Evolutionary conservation across 2,888 invertebrate species (phyloP).

Genomic region (Epirrhoe tristata): DNA sequence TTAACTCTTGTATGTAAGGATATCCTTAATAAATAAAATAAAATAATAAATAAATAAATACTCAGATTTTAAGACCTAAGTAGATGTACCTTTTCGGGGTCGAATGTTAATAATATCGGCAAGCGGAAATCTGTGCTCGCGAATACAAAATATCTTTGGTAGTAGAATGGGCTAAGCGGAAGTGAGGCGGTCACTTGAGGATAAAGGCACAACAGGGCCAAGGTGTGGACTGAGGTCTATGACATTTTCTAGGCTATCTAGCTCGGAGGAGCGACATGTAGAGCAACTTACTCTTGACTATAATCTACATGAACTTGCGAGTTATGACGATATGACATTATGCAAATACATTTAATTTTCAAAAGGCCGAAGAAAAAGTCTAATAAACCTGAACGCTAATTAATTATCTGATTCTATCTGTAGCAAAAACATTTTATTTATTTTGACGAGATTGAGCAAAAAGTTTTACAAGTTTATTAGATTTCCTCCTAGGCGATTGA

Average conservation of each 20-base stretch:
- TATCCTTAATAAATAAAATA: neutral
- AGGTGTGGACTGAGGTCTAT: slow-evolving; percentile 46
- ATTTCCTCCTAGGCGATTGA: too few relatives aligned
- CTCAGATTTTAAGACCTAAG: slow-evolving; percentile 20
- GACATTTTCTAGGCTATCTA: slow-evolving; percentile 33
- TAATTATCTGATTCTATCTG: too few relatives aligned
- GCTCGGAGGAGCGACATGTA: neutral
- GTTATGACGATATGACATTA: too few relatives aligned
- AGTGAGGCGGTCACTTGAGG: slow-evolving; percentile 60
- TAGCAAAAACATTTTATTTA: neutral
- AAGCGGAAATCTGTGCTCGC: slow-evolving; percentile 76
- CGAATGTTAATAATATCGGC: slow-evolving; percentile 80
- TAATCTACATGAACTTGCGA: neutral
- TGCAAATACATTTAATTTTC: neutral
- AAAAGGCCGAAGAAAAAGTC: too few relatives aligned
- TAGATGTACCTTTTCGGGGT: slow-evolving; percentile 67
- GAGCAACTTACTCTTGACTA: neutral
- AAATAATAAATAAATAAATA: neutral
- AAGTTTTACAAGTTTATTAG: neutral
- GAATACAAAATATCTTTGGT: slow-evolving; percentile 74
- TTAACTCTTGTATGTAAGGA: too few relatives aligned
- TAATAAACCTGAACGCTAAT: too few relatives aligned
- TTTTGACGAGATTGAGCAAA: slow-evolving; percentile 6
- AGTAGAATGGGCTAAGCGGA: slow-evolving; percentile 67
- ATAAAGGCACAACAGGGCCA: slow-evolving; percentile 66